Evolutionary conservation across 1,140 invertebrate species (phyloP).

Genomic region (Dryas iulia): DNA sequence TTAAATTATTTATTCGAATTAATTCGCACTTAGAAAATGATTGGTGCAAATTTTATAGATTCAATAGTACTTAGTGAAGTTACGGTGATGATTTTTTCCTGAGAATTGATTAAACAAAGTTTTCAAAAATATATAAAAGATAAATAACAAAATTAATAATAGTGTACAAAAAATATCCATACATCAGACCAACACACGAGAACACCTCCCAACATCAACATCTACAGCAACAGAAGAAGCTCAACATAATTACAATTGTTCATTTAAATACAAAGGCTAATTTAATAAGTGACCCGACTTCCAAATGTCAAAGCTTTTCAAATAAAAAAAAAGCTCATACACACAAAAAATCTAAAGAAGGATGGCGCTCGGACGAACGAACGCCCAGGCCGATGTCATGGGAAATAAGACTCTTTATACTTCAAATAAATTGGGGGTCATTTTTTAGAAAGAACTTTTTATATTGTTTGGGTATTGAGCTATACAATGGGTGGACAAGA

Average conservation of each 20-base stretch:
- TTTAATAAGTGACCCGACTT: slow-evolving; percentile 77
- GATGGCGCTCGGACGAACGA: slow-evolving; percentile 60
- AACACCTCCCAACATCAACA: slow-evolving; percentile 16
- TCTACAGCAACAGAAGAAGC: slow-evolving; percentile 15
- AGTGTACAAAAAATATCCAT: too few relatives aligned
- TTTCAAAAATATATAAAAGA: too few relatives aligned
- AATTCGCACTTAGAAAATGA: too few relatives aligned
- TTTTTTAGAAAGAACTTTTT: slow-evolving; percentile 67
- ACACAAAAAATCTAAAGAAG: slow-evolving; percentile 65
- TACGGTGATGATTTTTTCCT: too few relatives aligned
- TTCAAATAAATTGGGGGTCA: slow-evolving; percentile 77
- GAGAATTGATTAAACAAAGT: too few relatives aligned
- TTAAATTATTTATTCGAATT: too few relatives aligned
- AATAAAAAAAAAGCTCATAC: slow-evolving; percentile 57
- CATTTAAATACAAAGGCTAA: slow-evolving; percentile 79
- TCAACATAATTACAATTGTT: slow-evolving; percentile 67
- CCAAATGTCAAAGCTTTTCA: slow-evolving; percentile 73
- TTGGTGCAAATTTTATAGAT: too few relatives aligned
- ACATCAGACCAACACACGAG: too few relatives aligned
- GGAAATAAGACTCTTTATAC: slow-evolving; percentile 72
- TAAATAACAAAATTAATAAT: too few relatives aligned
- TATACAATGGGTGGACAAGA: slow-evolving; percentile 76
- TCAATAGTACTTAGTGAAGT: too few relatives aligned
- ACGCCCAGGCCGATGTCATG: slow-evolving; percentile 68
- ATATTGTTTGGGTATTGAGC: slow-evolving; percentile 67